phyloP scores from a whole-genome alignment of 2,797 vertebrate genomes.

The Anisognathus igniventris region DNA sequence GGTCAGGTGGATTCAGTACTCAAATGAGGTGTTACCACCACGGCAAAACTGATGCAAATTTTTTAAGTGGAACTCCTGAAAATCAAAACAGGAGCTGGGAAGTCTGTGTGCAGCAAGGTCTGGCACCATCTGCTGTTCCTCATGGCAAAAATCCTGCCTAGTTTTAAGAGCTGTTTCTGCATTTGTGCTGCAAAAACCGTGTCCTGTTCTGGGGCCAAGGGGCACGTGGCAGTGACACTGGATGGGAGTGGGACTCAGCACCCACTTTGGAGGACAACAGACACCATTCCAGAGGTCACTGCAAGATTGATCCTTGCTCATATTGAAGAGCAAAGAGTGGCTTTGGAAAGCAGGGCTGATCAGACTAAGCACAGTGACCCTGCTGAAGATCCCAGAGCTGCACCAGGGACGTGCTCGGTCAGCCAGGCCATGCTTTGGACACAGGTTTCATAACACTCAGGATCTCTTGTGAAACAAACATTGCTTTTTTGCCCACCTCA shows the following conservation, averaged over 20 bases:
- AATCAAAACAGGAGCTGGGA: background rate
- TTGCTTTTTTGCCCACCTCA: background rate
- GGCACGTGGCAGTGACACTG: background rate
- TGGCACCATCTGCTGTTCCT: constrained; percentile 67
- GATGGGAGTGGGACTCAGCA: background rate
- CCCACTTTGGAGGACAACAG: background rate
- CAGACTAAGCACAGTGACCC: background rate
- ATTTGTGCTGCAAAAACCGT: background rate
- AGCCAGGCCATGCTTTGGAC: background rate
- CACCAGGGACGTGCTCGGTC: fast-evolving
- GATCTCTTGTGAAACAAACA: background rate
- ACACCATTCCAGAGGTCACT: background rate
- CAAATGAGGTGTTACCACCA: background rate
- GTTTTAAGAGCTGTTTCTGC: background rate
- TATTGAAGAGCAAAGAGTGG: background rate
- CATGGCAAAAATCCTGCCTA: background rate
- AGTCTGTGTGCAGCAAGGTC: background rate
- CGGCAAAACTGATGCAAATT: background rate
- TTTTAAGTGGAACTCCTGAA: background rate
- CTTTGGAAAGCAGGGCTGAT: background rate
- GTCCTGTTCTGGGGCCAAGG: background rate
- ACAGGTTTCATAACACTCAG: background rate
- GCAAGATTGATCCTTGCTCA: fast-evolving
- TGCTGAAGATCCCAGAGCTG: background rate
- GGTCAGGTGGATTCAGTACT: background rate